Evolutionary conservation across 2,797 vertebrate genomes (phyloP), one percentile per base, ranked within the genome.

Genomic region (Peromyscus aztecus): DNA sequence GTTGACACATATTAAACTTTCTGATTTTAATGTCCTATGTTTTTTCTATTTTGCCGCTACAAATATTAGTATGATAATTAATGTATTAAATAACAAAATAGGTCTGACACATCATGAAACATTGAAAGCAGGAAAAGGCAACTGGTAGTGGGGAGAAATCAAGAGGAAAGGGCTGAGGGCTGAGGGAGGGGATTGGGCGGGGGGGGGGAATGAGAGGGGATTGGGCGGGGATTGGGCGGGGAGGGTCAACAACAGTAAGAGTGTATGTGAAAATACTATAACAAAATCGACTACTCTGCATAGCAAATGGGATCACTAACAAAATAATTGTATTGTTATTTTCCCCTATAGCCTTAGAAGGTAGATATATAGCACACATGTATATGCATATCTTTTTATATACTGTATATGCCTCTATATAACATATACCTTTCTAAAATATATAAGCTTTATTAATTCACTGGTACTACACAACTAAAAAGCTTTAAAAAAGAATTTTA

Each of bases 21-120:
- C 52, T 43, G 37, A 83, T 13, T 59, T 96, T 76, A 76, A 67
- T 87, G n/a, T 3, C 49, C 17, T 77, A 6, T 49, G 11, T 84
- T 55, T 89, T 94, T 37, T 91, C 14, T 86, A 40, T 71, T 13
- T 89, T 88, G 5, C 1, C 43, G 4, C 43, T 43, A 43, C 43
- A 82, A 34, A 24, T 9, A 73, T 96, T 94, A 96, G 94, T 43
- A 92, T 84, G 31, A 34, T 46, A 85, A 27, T 82, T 92, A 76
- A 89, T 67, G 73, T 27, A 83, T 59, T 31, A 95, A 95, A 94
- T 76, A 0, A 29, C 89, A 94, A 90, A 88, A 71, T 82, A n/a
- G 14, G 11, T 4, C 46, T 94, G 73, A 27, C 17, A 83, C 23
- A 83, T 40, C 37, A 31, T 43, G 40, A 63, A 82, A 24, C 37